Evolutionary conservation across 2,888 invertebrate genomes (phyloP).

Genomic region (Brenthis hecate): DNA sequence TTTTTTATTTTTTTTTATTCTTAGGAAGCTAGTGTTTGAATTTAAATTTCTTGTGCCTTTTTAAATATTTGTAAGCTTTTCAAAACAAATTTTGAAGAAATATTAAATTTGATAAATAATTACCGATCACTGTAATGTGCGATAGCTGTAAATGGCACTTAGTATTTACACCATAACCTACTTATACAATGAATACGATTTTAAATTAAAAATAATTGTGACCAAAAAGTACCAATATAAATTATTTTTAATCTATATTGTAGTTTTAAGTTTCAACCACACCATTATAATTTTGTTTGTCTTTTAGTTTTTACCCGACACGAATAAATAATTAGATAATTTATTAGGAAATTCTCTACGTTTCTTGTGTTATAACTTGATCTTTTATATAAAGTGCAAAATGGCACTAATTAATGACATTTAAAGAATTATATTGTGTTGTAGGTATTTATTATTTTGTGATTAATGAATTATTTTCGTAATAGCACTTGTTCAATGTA

Average conservation of each 20-base stretch:
- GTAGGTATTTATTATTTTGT: no score
- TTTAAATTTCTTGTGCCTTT: neutral
- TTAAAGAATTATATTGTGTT: neutral
- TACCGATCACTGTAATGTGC: slow-evolving; percentile 11
- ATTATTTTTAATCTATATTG: slow-evolving; percentile 18
- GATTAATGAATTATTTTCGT: no score
- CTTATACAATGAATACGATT: slow-evolving; percentile 24
- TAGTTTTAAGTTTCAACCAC: slow-evolving; percentile 24
- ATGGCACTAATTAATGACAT: slow-evolving; percentile 12
- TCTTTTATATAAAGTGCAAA: slow-evolving; percentile 3
- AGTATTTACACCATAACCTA: slow-evolving; percentile 48
- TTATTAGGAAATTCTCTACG: neutral
- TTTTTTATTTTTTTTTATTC: neutral
- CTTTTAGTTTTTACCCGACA: neutral
- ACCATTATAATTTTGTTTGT: slow-evolving; percentile 9
- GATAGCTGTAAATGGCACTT: slow-evolving; percentile 46
- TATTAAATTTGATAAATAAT: no score
- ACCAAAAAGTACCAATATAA: slow-evolving; percentile 28
- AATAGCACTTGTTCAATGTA: no score
- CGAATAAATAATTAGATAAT: neutral
- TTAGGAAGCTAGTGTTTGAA: no score
- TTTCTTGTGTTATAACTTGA: neutral
- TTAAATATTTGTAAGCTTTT: no score
- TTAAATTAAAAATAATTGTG: slow-evolving; percentile 30
- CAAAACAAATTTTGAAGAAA: no score